Evolutionary conservation across 2,797 vertebrate species (phyloP).

Genomic region (Mastacembelus armatus): DNA sequence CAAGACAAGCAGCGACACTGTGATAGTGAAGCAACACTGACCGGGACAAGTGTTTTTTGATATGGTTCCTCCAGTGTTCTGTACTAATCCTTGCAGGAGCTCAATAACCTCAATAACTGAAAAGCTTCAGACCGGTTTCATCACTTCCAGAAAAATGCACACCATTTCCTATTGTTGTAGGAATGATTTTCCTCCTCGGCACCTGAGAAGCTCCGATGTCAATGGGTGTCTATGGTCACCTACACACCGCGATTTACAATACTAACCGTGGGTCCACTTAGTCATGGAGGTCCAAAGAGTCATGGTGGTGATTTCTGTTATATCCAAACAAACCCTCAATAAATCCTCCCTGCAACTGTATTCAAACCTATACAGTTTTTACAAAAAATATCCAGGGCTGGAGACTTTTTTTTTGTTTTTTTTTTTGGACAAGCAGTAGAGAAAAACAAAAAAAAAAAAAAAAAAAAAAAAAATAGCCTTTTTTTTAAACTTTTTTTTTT

Average conservation of each 20-base stretch:
- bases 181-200: conserved; percentile 24
- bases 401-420: too few species aligned
- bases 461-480: conserved; percentile 65
- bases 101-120: not conserved
- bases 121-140: not conserved
- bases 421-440: conserved; percentile 68
- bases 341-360: conserved; percentile 68
- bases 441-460: conserved; percentile 61
- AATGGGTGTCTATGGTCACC: conserved; percentile 11
- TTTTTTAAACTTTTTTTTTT: conserved; percentile 77
- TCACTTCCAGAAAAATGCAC: conserved; percentile 14
- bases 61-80: conserved; percentile 5
- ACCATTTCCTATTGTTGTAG: conserved; percentile 10
- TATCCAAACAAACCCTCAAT: conserved; percentile 51
- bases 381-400: conserved; percentile 69
- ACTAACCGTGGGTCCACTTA: conserved; percentile 41
- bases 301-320: conserved; percentile 44
- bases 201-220: conserved; percentile 56
- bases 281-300: conserved; percentile 49
- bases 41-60: conserved; percentile 11
- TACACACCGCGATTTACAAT: conserved; percentile 21
- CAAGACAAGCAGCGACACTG: conserved; percentile 10
- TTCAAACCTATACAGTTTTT: conserved; percentile 72
- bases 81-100: not conserved
- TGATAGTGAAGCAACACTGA: conserved; percentile 15